phyloP scores from a whole-genome alignment of 2,113 vertebrate species.

The Marmota monax region DNA sequence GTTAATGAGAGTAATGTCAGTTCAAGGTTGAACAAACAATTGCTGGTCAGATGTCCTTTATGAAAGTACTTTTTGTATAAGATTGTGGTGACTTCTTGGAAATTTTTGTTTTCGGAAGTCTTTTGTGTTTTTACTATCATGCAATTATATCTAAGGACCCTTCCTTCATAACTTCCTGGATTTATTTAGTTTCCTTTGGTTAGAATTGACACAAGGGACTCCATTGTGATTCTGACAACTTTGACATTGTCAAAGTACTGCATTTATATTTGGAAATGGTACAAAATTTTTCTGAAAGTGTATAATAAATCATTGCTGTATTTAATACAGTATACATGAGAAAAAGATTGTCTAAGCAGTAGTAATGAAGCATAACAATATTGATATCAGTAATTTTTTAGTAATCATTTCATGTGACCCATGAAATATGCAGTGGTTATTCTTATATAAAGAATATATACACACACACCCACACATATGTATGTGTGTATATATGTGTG shows the following conservation, averaged over 20 bases:
- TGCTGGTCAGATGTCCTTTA: not conserved
- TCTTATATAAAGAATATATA: not conserved
- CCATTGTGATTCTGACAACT: not conserved
- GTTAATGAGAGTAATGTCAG: not conserved
- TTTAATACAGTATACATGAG: not conserved
- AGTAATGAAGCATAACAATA: not conserved
- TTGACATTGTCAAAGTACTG: not conserved
- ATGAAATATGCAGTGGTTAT: not conserved
- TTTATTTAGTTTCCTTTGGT: not conserved
- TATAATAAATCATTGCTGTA: slow-evolving; percentile 23
- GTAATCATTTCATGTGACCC: not conserved
- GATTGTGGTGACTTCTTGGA: not conserved
- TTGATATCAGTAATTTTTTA: not conserved
- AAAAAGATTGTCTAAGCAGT: not conserved
- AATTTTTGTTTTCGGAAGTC: not conserved
- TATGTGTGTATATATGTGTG: no score
- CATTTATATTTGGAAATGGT: not conserved
- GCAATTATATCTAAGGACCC: not conserved
- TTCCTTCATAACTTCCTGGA: not conserved
- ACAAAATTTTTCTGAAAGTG: slow-evolving; percentile 33
- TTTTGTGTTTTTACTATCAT: not conserved
- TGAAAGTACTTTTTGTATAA: not conserved
- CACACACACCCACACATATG: no score
- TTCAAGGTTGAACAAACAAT: not conserved
- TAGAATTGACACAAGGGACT: not conserved